These are phyloP conservation scores for Lepisosteus osseus DNA, from an alignment of 2,113 vertebrate genomes.

Conservation along the genomic window DNA sequence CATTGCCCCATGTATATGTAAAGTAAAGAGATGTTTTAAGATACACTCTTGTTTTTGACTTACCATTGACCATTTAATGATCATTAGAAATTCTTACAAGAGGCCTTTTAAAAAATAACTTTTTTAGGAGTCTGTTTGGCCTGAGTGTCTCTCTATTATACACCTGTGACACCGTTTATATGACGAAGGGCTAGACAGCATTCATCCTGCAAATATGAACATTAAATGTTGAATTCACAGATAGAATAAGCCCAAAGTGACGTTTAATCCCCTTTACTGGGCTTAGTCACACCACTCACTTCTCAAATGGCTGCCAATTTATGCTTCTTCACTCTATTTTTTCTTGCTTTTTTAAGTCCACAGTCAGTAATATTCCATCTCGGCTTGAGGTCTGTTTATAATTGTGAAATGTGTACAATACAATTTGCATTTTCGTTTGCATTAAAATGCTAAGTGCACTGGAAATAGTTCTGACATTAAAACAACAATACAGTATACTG, in stretches of 20 bases:
- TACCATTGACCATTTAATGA: no score
- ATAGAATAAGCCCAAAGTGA: slow-evolving; percentile 19
- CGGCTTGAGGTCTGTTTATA: slow-evolving; percentile 27
- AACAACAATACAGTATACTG: no score
- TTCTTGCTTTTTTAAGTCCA: slow-evolving; percentile 9
- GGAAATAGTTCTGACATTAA: neutral
- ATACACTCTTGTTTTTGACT: no score
- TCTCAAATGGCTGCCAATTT: slow-evolving; percentile 36
- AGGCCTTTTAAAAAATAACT: no score
- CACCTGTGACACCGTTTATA: neutral
- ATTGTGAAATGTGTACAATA: slow-evolving; percentile 16
- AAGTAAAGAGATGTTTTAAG: no score
- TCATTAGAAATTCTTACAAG: no score
- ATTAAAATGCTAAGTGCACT: slow-evolving; percentile 12
- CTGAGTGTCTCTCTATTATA: neutral
- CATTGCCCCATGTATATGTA: no score
- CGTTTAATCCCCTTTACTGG: slow-evolving; percentile 35
- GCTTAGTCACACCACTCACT: slow-evolving; percentile 41
- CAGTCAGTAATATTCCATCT: slow-evolving; percentile 14
- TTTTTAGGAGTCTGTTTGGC: neutral
- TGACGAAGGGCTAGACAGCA: slow-evolving; percentile 1
- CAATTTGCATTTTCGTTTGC: slow-evolving; percentile 22
- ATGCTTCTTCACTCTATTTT: slow-evolving; percentile 26
- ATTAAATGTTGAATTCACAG: neutral
- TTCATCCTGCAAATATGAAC: neutral